These are phyloP conservation scores for Ladona fulva DNA, from an alignment of 1,140 invertebrate species.

Conservation along the genomic window DNA sequence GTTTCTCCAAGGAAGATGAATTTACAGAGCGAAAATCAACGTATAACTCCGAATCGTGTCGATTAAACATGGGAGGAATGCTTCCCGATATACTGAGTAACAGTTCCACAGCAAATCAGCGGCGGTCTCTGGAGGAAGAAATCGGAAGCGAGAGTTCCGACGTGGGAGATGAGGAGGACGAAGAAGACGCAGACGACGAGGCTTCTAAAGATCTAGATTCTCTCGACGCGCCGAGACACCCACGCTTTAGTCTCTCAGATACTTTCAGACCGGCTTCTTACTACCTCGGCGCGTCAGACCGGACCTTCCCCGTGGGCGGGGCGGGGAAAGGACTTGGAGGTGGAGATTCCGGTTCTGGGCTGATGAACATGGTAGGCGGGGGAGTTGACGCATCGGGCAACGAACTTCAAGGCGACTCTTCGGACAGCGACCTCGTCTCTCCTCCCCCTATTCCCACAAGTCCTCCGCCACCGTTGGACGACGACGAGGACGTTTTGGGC, in stretches of 20 bases:
- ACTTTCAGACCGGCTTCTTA: constrained; percentile 79
- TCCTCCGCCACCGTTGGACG: constrained; percentile 58
- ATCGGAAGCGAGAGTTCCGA: constrained; percentile 22
- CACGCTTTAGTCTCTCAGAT: constrained; percentile 73
- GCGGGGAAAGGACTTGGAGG: constrained; percentile 27
- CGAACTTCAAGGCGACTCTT: constrained; percentile 60
- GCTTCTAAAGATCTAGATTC: constrained; percentile 66
- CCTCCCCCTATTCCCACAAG: constrained; percentile 72
- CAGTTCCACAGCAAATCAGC: constrained; percentile 25
- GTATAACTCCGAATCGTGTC: neutral
- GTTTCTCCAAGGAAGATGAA: neutral
- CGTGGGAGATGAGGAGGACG: constrained; percentile 37
- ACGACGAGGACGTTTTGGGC: constrained; percentile 4
- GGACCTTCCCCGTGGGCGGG: constrained; percentile 10
- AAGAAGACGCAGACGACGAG: constrained; percentile 78
- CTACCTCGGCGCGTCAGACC: constrained; percentile 52
- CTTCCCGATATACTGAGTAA: constrained; percentile 54
- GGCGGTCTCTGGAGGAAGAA: constrained; percentile 16
- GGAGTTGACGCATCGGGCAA: constrained; percentile 36
- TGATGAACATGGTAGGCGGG: neutral
- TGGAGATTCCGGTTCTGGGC: constrained; percentile 19
- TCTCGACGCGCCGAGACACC: constrained; percentile 53
- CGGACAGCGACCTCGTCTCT: constrained; percentile 69
- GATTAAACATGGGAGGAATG: neutral
- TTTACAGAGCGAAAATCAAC: neutral